phyloP scores from a whole-genome alignment of 2,113 vertebrate species.

The Todiramphus saurophagus region DNA sequence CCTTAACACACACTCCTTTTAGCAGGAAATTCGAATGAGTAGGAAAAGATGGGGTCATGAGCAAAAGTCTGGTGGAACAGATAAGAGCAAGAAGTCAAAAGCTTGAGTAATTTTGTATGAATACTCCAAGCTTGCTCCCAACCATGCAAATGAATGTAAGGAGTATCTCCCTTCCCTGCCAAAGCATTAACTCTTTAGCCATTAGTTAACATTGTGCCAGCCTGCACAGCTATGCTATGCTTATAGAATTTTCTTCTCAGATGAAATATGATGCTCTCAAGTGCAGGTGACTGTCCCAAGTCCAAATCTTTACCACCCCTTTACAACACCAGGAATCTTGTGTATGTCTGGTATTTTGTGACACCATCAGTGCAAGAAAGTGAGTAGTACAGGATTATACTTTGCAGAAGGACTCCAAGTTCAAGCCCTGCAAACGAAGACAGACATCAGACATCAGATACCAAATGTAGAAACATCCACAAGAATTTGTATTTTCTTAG shows the following conservation, averaged over 20 bases:
- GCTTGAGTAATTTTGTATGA: slow-evolving; percentile 1
- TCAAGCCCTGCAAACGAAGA: not conserved
- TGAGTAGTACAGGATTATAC: not conserved
- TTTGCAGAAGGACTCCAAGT: not conserved
- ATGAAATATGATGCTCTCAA: not conserved
- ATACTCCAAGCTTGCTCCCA: slow-evolving; percentile 9
- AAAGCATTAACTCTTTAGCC: slow-evolving; percentile 23
- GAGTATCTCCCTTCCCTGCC: not conserved
- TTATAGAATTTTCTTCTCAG: not conserved
- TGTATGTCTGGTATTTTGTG: not conserved
- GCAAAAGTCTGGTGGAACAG: slow-evolving; percentile 49
- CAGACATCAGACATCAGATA: not conserved
- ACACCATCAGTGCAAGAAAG: not conserved
- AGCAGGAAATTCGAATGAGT: not conserved
- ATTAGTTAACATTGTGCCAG: not conserved
- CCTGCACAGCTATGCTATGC: not conserved
- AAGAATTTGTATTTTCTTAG: not conserved
- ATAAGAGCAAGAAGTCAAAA: slow-evolving; percentile 56
- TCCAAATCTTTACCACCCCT: not conserved
- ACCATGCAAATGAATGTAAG: slow-evolving; percentile 20
- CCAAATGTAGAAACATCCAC: not conserved
- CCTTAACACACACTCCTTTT: not conserved
- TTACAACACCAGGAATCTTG: not conserved
- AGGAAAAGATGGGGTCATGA: slow-evolving; percentile 34
- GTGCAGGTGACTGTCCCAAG: not conserved